Base-by-base conservation (phyloP, 2,113 vertebrate species). In the Megalops atlanticus region DNA sequence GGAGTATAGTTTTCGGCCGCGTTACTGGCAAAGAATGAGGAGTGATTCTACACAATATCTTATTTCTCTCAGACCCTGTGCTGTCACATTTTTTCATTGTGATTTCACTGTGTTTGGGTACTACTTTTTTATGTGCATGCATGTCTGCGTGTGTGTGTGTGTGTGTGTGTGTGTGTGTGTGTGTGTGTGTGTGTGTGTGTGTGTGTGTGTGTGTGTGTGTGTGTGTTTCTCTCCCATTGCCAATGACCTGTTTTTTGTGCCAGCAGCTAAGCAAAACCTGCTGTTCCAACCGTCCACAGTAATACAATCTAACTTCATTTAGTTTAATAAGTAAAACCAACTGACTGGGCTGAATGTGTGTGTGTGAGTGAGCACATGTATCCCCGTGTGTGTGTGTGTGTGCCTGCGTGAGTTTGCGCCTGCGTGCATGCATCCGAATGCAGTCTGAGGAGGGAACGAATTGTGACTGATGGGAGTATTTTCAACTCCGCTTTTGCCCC, bases 261-360 rank as follows among this genome's bases (percentile, higher is more conserved):
- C 88, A 89, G 68, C 70, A 80, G 77, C 81, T 92, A 89, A 92
- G 87, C 86, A 87, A 88, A 90, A 86, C 84, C 86, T 87, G 85
- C 83, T 90, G 91, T 89, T 91, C 82, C 84, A 81, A 84, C 88
- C 82, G 88, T 87, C 87, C 87, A 88, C 89, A 88, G 87, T 90
- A 90, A 91, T 86, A 88, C 79, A 88, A 88, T 89, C 87, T 81
- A 87, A 89, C 82, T 89, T 89, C 82, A 85, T 90, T 89, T 87
- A 76, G 81, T 85, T 90, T 91, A 91, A 92, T 91, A 92, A 91
- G 82, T 85, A 82, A 89, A 89, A 90, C 84, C 91, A 90, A 90
- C 87, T 89, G 90, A 80, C 72, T 76, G 33, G 47, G 76, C 49
- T 86, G 70, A 81, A 74, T 80, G 40, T 83, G 41, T 35, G 69